Percentiles rank a stretch among this genome's conserved stretches.
Conservation (phyloP, 2,797 vertebrate species). For the Myoxocephalus aenaeus region DNA sequence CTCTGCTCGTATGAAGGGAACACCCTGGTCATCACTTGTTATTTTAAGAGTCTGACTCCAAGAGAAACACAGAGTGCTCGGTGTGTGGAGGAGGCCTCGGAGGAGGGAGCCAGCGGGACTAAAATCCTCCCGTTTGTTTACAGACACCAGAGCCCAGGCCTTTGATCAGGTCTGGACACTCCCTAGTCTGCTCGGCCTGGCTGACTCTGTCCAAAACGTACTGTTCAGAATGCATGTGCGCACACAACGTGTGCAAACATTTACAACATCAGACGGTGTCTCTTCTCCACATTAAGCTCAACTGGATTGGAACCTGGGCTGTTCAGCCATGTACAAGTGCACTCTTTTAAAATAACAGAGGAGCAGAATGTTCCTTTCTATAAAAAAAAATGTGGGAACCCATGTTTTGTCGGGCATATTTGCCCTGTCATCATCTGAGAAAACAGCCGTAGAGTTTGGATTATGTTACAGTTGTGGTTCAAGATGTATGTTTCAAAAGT, state of each 20-base stretch:
- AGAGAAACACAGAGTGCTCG: slow-evolving; percentile 60
- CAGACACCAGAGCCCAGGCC: slow-evolving; percentile 53
- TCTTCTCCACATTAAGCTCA: slow-evolving; percentile 9
- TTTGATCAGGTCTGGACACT: slow-evolving; percentile 72
- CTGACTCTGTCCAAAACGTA: slow-evolving; percentile 37
- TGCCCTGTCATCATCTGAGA: slow-evolving; percentile 7
- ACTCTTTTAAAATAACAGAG: not conserved
- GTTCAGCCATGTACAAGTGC: slow-evolving; percentile 1
- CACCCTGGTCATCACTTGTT: slow-evolving; percentile 67
- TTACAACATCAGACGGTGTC: slow-evolving; percentile 14
- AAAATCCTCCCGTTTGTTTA: slow-evolving; percentile 70
- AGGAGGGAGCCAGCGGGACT: slow-evolving; percentile 56
- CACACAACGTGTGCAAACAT: slow-evolving; percentile 20
- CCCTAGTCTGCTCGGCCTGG: slow-evolving; percentile 40
- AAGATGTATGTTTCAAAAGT: not conserved
- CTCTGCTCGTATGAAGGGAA: slow-evolving; percentile 56
- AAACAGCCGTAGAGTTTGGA: not conserved
- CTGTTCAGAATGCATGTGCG: slow-evolving; percentile 26
- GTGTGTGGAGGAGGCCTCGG: slow-evolving; percentile 62
- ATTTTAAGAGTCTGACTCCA: slow-evolving; percentile 67
- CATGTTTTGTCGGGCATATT: slow-evolving; percentile 5
- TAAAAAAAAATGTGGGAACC: no score
- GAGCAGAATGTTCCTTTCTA: no score
- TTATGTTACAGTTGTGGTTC: slow-evolving; percentile 11
- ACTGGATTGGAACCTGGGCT: not conserved